Conservation (phyloP, 2,888 invertebrate genomes). For the Tromatobia lineatoria region DNA sequence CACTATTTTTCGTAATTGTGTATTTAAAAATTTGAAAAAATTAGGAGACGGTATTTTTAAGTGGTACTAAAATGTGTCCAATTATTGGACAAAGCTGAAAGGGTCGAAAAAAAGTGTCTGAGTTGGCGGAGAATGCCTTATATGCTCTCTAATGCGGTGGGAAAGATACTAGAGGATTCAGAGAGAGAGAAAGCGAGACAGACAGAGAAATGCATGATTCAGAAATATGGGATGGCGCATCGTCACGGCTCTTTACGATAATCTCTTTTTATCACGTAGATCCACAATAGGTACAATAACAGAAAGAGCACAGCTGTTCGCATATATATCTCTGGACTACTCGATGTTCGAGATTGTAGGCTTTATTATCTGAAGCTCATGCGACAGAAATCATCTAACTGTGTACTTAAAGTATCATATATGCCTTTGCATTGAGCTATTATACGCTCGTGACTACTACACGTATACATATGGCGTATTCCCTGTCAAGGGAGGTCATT, state of each 20-base stretch:
- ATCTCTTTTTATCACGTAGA: conserved; percentile 37
- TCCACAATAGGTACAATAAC: conserved; percentile 9
- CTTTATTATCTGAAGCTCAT: conserved; percentile 5
- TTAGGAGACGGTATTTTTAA: too few species aligned
- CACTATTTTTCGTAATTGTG: too few species aligned
- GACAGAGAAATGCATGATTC: conserved; percentile 14
- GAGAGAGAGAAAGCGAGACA: not conserved
- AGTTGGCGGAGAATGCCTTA: not conserved
- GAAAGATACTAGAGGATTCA: not conserved
- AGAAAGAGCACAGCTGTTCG: conserved; percentile 50
- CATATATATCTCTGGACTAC: conserved; percentile 11
- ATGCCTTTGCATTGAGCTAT: not conserved
- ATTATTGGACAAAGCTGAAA: too few species aligned
- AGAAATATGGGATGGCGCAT: conserved; percentile 20
- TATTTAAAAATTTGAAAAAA: too few species aligned
- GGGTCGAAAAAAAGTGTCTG: too few species aligned
- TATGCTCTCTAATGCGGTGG: not conserved
- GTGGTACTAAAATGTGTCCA: too few species aligned
- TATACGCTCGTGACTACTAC: not conserved
- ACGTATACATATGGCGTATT: not conserved
- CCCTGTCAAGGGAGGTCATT: not conserved
- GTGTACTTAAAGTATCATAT: not conserved
- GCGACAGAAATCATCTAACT: not conserved
- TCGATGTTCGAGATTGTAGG: conserved; percentile 27
- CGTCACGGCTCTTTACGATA: conserved; percentile 19